Evolutionary conservation across 2,113 vertebrate genomes (phyloP).

Genomic region (Sinosuthora webbiana): DNA sequence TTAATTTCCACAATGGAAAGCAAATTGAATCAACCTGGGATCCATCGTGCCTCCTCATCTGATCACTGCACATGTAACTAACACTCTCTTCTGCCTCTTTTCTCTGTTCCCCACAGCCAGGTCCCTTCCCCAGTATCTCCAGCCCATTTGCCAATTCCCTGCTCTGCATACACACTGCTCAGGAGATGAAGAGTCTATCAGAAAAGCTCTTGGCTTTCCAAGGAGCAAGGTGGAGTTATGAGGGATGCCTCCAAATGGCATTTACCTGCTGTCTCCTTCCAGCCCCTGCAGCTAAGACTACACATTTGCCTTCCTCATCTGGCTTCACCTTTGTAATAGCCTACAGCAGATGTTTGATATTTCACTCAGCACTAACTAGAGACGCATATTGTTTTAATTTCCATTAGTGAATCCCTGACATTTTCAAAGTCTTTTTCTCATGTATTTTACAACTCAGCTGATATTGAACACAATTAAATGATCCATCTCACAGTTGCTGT

Average conservation of each 20-base stretch:
- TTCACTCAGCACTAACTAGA: background rate
- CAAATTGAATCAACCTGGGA: background rate
- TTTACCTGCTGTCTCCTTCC: background rate
- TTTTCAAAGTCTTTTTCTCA: background rate
- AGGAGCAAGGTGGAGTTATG: background rate
- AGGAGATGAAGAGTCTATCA: background rate
- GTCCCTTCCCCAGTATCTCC: background rate
- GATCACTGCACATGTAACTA: background rate
- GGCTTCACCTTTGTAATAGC: background rate
- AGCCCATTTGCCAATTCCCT: background rate
- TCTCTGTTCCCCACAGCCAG: background rate
- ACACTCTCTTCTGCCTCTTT: background rate
- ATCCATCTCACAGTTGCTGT: background rate
- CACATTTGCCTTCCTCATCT: background rate
- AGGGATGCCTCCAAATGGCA: background rate
- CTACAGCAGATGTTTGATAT: slow-evolving; percentile 19
- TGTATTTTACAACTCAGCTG: background rate
- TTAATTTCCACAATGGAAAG: background rate
- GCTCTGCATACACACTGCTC: background rate
- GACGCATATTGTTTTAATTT: background rate
- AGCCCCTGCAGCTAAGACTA: background rate
- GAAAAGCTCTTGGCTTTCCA: background rate
- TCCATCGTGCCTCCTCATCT: background rate
- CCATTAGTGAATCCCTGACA: background rate
- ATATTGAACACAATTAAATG: background rate